A percentile compares a stretch with the other conserved stretches of the same genome.
phyloP scores from a whole-genome alignment of 2,888 invertebrate genomes.

The Campopleginae sp. region DNA sequence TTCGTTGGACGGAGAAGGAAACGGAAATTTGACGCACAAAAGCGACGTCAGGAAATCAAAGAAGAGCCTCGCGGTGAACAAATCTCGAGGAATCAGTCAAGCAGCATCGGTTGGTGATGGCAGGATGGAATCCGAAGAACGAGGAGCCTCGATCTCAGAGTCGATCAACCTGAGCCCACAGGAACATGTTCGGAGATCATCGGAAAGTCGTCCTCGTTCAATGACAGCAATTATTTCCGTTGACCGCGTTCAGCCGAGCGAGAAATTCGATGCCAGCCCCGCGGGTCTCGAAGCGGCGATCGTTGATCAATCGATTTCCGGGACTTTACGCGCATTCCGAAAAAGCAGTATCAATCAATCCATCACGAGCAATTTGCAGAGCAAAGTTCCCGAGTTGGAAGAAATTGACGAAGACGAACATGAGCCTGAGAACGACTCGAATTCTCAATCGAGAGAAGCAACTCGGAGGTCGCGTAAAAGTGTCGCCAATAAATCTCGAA shows the following conservation, averaged over 20 bases:
- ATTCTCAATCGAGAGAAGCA: not conserved
- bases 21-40: not conserved
- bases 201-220: not conserved
- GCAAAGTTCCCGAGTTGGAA: not conserved
- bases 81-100: not conserved
- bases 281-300: not conserved
- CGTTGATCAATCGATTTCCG: not conserved
- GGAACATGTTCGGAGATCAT: not conserved
- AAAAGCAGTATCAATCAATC: not conserved
- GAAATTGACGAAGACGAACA: not conserved
- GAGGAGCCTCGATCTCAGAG: not conserved
- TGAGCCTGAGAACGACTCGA: not conserved
- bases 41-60: not conserved
- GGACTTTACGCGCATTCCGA: not conserved
- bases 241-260: not conserved
- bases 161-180: not conserved
- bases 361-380: not conserved
- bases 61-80: not conserved
- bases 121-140: conserved; percentile 12
- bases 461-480: conserved; percentile 8
- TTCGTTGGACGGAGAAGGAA: not conserved
- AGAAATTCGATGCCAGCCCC: not conserved
- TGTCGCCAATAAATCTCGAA: not conserved
- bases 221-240: not conserved
- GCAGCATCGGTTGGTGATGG: too few species aligned